phyloP scores from a whole-genome alignment of 2,888 invertebrate species.

The Nineta flava region DNA sequence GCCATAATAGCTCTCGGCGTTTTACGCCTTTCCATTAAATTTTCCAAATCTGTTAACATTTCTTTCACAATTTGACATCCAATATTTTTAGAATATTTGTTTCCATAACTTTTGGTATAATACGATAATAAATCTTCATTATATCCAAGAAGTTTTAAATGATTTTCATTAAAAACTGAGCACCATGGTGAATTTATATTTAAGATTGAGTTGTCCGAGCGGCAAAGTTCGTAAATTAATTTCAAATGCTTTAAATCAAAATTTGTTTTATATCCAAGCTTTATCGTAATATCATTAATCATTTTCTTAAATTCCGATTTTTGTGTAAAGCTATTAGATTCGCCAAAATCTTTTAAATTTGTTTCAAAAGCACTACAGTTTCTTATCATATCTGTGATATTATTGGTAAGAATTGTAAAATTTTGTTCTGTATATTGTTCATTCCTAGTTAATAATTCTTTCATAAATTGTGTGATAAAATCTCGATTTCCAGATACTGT shows the following conservation, averaged over 20 bases:
- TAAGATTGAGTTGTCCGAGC: slow-evolving; percentile 63
- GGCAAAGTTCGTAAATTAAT: slow-evolving; percentile 62
- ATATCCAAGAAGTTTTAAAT: slow-evolving; percentile 59
- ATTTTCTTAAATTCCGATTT: slow-evolving; percentile 20
- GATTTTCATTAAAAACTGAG: slow-evolving; percentile 51
- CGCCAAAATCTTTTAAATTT: neutral
- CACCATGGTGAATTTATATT: slow-evolving; percentile 59
- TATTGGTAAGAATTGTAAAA: too few species aligned
- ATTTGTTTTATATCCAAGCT: slow-evolving; percentile 46
- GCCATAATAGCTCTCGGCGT: slow-evolving; percentile 48
- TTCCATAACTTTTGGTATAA: slow-evolving; percentile 59
- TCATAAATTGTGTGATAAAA: too few species aligned
- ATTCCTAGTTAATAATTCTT: too few species aligned
- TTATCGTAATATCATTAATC: slow-evolving; percentile 39
- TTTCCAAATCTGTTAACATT: slow-evolving; percentile 50
- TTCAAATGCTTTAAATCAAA: slow-evolving; percentile 36
- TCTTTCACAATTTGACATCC: slow-evolving; percentile 61
- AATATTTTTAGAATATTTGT: slow-evolving; percentile 42
- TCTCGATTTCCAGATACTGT: too few species aligned
- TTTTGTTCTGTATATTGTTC: too few species aligned
- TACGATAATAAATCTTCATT: slow-evolving; percentile 60
- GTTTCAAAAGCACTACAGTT: too few species aligned
- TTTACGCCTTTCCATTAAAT: slow-evolving; percentile 28
- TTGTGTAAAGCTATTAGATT: neutral
- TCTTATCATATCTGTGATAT: too few species aligned